Conservation (phyloP, 1,140 invertebrate genomes). For the Cylas formicarius region DNA sequence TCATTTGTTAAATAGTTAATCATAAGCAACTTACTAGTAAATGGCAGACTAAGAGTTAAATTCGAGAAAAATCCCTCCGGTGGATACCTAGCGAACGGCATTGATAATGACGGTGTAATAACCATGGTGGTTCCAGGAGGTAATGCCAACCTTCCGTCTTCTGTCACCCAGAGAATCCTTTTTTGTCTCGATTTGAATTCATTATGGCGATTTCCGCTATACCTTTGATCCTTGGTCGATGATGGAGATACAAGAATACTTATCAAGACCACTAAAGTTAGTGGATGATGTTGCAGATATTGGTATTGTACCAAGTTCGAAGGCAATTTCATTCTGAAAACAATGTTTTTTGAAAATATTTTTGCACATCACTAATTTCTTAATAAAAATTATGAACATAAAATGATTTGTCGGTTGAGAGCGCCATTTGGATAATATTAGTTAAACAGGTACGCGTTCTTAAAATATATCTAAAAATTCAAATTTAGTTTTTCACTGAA, state of each 20-base stretch:
- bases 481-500: too few relatives aligned
- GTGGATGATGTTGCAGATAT: too few relatives aligned
- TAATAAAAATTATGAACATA: too few relatives aligned
- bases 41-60: conserved; percentile 76
- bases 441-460: too few relatives aligned
- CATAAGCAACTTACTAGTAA: conserved; percentile 78
- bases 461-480: too few relatives aligned
- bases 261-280: conserved; percentile 6
- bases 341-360: too few relatives aligned
- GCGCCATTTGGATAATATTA: too few relatives aligned
- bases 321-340: too few relatives aligned
- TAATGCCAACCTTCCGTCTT: conserved; percentile 69
- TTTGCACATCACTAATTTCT: too few relatives aligned
- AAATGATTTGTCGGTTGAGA: too few relatives aligned
- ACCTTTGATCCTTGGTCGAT: neutral
- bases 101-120: conserved; percentile 69
- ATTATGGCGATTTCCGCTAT: conserved; percentile 6
- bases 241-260: conserved; percentile 7
- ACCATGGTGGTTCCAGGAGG: conserved; percentile 73
- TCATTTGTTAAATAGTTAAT: too few relatives aligned
- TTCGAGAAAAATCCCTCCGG: conserved; percentile 78
- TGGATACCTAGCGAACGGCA: conserved; percentile 76
- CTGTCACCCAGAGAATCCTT: conserved; percentile 57
- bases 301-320: too few relatives aligned
- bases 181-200: conserved; percentile 19